phyloP scores from a whole-genome alignment of 1,140 invertebrate genomes.

The Cotesia typhae region DNA sequence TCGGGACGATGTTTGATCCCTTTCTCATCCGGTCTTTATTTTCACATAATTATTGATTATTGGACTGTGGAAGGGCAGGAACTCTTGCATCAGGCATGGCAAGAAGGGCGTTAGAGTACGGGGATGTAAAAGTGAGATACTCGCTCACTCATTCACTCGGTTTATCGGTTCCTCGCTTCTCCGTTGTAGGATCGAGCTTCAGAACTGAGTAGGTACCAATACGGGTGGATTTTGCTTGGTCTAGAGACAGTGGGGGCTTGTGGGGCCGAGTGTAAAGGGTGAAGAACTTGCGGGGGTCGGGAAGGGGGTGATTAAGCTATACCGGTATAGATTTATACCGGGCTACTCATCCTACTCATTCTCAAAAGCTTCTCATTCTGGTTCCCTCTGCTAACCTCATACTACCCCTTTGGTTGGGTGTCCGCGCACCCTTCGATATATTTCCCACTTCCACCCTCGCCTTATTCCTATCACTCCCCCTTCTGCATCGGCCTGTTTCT shows the following conservation, averaged over 20 bases:
- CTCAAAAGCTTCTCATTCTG: constrained; percentile 37
- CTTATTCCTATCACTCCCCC: constrained; percentile 52
- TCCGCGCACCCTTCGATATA: constrained; percentile 19
- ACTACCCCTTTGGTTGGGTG: constrained; percentile 12
- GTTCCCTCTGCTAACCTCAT: too few relatives aligned
- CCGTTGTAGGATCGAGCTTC: constrained; percentile 26
- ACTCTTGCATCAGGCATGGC: constrained; percentile 54
- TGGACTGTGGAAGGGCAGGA: constrained; percentile 63
- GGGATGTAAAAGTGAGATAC: constrained; percentile 1
- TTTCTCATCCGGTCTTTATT: constrained; percentile 60
- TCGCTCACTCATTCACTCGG: constrained; percentile 1
- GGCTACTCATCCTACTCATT: constrained; percentile 27
- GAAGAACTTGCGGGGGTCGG: background rate
- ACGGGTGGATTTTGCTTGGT: constrained; percentile 38
- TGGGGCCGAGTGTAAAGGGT: constrained; percentile 13
- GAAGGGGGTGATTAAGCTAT: constrained; percentile 67
- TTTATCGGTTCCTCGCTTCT: constrained; percentile 15
- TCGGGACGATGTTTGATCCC: constrained; percentile 39
- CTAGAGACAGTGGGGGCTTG: constrained; percentile 18
- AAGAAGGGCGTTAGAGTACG: constrained; percentile 34
- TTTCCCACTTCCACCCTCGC: constrained; percentile 41
- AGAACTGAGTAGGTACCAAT: constrained; percentile 50
- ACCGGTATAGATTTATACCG: constrained; percentile 59
- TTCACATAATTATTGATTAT: constrained; percentile 68
- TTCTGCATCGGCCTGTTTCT: constrained; percentile 51